phyloP scores from a whole-genome alignment of 1,140 invertebrate genomes.

The Trichogramma pretiosum region DNA sequence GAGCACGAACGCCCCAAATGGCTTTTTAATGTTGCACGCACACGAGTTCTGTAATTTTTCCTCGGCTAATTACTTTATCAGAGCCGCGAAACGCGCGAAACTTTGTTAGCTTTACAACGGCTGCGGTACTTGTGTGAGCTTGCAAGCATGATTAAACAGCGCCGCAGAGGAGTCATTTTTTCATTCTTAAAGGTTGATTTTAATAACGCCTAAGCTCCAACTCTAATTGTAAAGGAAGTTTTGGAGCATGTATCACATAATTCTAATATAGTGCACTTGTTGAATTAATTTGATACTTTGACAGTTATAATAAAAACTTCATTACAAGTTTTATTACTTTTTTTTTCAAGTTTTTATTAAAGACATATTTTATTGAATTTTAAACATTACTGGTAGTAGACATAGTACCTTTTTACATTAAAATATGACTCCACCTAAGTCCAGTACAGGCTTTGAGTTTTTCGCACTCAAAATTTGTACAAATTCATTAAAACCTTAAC shows the following conservation, averaged over 20 bases:
- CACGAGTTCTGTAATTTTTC: conserved; percentile 7
- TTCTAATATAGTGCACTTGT: neutral
- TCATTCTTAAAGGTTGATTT: neutral
- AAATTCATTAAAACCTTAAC: no score
- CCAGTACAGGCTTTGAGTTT: no score
- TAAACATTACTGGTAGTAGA: no score
- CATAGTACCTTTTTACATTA: no score
- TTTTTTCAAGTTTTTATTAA: no score
- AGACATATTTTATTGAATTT: no score
- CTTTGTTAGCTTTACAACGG: conserved; percentile 3
- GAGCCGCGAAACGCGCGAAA: neutral
- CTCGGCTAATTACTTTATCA: conserved; percentile 14
- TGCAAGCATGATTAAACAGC: no score
- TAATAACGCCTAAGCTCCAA: conserved; percentile 1
- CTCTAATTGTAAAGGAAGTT: neutral
- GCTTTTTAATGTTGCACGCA: conserved; percentile 13
- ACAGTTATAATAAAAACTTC: no score
- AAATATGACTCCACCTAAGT: no score
- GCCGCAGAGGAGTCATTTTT: neutral
- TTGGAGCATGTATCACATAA: neutral
- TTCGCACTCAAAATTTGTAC: no score
- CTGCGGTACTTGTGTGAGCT: no score
- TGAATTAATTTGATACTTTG: neutral
- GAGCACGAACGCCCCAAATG: conserved; percentile 6
- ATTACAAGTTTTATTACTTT: no score